Evolutionary conservation across 2,113 vertebrate species (phyloP), one percentile per base, ranked within the genome.

Genomic region (Ifrita kowaldi): DNA sequence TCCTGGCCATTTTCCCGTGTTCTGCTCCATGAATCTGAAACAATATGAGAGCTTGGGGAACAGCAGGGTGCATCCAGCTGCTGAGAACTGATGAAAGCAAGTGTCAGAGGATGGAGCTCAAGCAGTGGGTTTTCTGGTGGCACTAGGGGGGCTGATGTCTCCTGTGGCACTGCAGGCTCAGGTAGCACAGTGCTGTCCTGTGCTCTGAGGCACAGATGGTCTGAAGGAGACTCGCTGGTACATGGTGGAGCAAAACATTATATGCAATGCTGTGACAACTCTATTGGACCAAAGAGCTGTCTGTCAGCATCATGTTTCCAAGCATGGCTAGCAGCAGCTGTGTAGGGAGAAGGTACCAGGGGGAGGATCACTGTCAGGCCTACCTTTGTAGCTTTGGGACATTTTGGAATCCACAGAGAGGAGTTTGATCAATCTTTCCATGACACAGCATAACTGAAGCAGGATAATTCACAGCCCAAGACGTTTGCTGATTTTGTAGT

Each of bases 1-100:
- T 18, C 14, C 11, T n/a, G 24, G 13, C 13, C 1, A 2, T 53
- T 75, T n/a, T 24, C 32, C 18, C 1, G 0, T 68, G 17, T 55
- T 46, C 52, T 64, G 11, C 59, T 79, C 60, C 15, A 50, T 33
- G 20, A 13, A 4, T 39, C 53, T 85, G 67, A 68, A 81, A 76
- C 1, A 1, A 10, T 23, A 10, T 16, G 46, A 62, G 46, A 83
- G 53, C 35, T 50, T 67, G 37, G 27, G 15, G 13, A 56, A 20
- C 0, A 1, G 7, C 41, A 18, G 50, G 20, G 5, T 10, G 3
- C 32, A 53, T 64, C 37, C 62, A 84, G 57, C 33, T 16, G 9
- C 69, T 78, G 47, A n/a, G 47, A 83, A 46, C 39, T 9, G 13
- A 83, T 67, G 37, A 20, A 75, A 46, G 75, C 23, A 53, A 49